Conservation (phyloP, 2,888 invertebrate species). For the Tipula unca region DNA sequence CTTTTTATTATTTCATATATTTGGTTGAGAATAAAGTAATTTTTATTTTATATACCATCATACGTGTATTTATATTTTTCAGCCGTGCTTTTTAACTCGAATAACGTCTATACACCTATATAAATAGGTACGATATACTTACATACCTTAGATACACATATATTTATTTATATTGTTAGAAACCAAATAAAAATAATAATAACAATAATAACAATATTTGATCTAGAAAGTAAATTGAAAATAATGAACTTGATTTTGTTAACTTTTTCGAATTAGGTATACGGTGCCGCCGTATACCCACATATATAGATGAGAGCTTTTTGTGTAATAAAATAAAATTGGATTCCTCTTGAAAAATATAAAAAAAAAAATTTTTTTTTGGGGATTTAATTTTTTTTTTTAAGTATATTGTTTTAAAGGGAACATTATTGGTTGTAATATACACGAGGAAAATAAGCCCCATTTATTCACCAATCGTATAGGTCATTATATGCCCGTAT, state of each 20-base stretch:
- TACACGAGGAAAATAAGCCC: background rate
- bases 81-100: background rate
- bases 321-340: background rate
- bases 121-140: no score
- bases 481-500: background rate
- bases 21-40: background rate
- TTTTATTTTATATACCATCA: background rate
- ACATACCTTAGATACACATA: background rate
- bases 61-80: background rate
- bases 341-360: background rate
- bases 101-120: background rate
- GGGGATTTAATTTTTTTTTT: background rate
- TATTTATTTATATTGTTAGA: background rate
- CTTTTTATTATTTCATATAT: no score
- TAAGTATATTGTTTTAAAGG: background rate
- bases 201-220: background rate
- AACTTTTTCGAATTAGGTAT: background rate
- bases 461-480: background rate
- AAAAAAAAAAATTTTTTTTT: no score
- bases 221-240: slow-evolving; percentile 14
- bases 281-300: background rate
- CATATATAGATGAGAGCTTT: no score
- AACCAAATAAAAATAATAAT: background rate
- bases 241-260: slow-evolving; percentile 8
- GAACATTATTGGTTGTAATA: background rate